These are phyloP conservation scores for Ptychobarbus kaznakovi DNA, from an alignment of 2,797 vertebrate species.

Conservation along the genomic window DNA sequence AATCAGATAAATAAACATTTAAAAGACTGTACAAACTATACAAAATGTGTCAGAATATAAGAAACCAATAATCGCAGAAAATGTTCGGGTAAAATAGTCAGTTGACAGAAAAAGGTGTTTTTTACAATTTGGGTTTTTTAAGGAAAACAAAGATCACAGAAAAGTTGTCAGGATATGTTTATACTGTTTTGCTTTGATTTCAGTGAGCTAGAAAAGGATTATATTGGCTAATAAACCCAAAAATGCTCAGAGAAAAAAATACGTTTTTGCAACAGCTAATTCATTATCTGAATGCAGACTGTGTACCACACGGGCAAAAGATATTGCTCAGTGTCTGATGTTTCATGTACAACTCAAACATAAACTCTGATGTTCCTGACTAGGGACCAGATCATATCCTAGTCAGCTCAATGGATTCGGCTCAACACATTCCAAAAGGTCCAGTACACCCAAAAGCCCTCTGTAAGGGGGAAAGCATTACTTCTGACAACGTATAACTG, in stretches of 20 bases:
- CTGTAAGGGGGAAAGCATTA: constrained; percentile 11
- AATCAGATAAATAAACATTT: constrained; percentile 73
- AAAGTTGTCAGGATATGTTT: neutral
- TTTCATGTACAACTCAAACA: constrained; percentile 14
- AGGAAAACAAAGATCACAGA: neutral
- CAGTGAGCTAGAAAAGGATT: constrained; percentile 2
- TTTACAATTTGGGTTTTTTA: neutral
- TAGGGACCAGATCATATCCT: neutral
- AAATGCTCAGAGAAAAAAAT: neutral
- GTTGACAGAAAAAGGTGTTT: neutral
- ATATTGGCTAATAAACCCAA: constrained; percentile 12
- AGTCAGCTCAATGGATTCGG: neutral
- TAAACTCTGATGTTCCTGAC: neutral
- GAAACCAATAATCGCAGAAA: constrained; percentile 17
- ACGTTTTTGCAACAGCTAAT: neutral
- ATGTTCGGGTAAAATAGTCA: constrained; percentile 36
- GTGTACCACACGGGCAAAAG: neutral
- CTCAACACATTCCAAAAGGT: constrained; percentile 3
- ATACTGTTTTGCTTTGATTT: neutral
- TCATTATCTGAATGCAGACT: neutral
- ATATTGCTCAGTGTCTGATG: constrained; percentile 9
- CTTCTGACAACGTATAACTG: neutral
- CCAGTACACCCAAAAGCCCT: constrained; percentile 13
- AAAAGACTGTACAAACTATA: constrained; percentile 71
- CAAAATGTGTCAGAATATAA: constrained; percentile 60